Conservation (phyloP, 2,888 invertebrate species). For the Perithous albicinctus region DNA sequence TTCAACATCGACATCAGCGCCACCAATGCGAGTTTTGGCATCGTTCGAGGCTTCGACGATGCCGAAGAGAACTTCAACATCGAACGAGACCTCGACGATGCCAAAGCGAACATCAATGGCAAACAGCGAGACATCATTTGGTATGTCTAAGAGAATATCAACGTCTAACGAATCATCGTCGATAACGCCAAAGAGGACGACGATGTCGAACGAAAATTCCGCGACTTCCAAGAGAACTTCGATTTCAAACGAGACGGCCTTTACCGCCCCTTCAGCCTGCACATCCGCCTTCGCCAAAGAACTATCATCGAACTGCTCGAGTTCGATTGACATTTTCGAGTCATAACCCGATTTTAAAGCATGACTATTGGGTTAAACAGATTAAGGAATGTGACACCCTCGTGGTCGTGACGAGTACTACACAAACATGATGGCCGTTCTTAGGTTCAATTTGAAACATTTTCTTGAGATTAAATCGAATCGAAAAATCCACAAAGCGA, state of each 20-base stretch:
- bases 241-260: conserved; percentile 68
- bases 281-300: conserved; percentile 68
- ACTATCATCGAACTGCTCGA: conserved; percentile 65
- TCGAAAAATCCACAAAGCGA: too few species aligned
- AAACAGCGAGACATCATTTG: conserved; percentile 64
- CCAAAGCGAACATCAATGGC: conserved; percentile 66
- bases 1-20: conserved; percentile 39
- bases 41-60: conserved; percentile 71
- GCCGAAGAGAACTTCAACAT: conserved; percentile 65
- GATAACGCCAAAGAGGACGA: conserved; percentile 66
- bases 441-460: too few species aligned
- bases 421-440: too few species aligned
- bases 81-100: conserved; percentile 59
- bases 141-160: conserved; percentile 67
- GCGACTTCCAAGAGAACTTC: conserved; percentile 56
- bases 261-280: conserved; percentile 63
- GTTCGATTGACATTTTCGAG: conserved; percentile 69
- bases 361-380: too few species aligned
- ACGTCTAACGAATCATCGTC: conserved; percentile 68
- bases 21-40: conserved; percentile 39
- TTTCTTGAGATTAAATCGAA: too few species aligned
- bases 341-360: conserved; percentile 55
- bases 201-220: conserved; percentile 69
- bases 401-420: too few species aligned
- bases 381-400: too few species aligned